These are phyloP conservation scores for Leptonema lineaticorne DNA, from an alignment of 1,140 invertebrate genomes.

Conservation along the genomic window DNA sequence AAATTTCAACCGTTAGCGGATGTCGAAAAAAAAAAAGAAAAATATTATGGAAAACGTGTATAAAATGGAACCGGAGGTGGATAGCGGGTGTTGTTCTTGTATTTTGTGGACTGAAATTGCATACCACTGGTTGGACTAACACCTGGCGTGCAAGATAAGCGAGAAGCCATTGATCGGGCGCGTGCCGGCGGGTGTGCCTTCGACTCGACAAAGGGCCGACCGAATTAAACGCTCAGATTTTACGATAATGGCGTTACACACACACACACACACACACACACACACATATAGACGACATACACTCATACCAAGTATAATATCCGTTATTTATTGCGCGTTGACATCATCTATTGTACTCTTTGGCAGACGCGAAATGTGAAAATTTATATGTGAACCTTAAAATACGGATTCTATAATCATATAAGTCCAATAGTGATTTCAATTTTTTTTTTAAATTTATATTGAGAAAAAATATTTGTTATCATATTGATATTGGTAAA, in stretches of 20 bases:
- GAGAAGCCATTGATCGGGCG: slow-evolving; percentile 22
- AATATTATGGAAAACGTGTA: background rate
- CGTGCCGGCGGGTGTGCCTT: slow-evolving; percentile 24
- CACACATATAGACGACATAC: background rate
- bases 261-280: no score
- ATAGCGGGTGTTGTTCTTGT: slow-evolving; percentile 5
- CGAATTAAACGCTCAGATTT: slow-evolving; percentile 35
- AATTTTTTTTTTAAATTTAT: no score
- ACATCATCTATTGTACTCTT: slow-evolving; percentile 1
- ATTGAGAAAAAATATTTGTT: no score
- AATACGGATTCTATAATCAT: no score
- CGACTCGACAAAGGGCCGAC: background rate
- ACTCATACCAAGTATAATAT: no score
- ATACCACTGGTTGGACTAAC: slow-evolving; percentile 11
- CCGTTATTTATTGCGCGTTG: slow-evolving; percentile 27
- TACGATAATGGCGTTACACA: slow-evolving; percentile 28
- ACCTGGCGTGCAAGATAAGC: slow-evolving; percentile 27
- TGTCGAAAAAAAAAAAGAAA: no score
- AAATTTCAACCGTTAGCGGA: background rate
- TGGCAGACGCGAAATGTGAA: no score
- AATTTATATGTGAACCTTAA: no score
- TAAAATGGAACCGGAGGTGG: background rate
- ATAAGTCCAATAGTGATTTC: no score
- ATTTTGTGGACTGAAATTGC: slow-evolving; percentile 1
- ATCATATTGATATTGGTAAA: no score